Base-by-base conservation (phyloP, 2,113 vertebrate genomes). In the Aldabrachelys gigantea region DNA sequence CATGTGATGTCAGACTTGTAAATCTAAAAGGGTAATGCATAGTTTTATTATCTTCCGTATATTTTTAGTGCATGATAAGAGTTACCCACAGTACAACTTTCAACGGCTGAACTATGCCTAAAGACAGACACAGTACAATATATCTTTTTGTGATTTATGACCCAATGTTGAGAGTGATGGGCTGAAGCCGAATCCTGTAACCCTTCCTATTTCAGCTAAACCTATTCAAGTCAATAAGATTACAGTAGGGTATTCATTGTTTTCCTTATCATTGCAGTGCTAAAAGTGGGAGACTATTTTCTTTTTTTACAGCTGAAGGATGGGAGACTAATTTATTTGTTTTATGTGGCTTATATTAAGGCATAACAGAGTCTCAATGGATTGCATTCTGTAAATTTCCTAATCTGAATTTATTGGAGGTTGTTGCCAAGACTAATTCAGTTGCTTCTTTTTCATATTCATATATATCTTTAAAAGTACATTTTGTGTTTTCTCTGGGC, bases 401-500 rank as follows among this genome's bases (percentile, higher is more conserved):
- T 87, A 96, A 83, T 95, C 35, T 85, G 94, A 98, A 94, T 96
- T 95, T 96, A 89, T 98, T 97, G 97, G 96, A 98, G 88, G 84
- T 69, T 96, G 54, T 91, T 98, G 92, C 79, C 85, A 97, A 95
- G 44, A 83, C 85, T 98, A 97, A 97, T 96, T 97, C 89, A 85
- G 2, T 97, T 98, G 94, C 81, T 92, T 96, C 94, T 93, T 90
- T n/a, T 85, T 81, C 93, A 94, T 88, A 96, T 96, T 96, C 95
- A 97, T 93, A 93, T 92, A 56, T 95, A 95, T 98, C 95, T 97
- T 90, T 69, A n/a, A 97, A 97, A 96, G 92, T 97, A 97, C 79
- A 91, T 96, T 98, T 98, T 82, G 75, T 97, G 69, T 96, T 98
- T 96, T 91, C 97, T 97, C 87, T 93, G 92, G 94, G 96, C 93